Conservation (phyloP, 2,888 invertebrate species). For the Herminia tarsipennalis region DNA sequence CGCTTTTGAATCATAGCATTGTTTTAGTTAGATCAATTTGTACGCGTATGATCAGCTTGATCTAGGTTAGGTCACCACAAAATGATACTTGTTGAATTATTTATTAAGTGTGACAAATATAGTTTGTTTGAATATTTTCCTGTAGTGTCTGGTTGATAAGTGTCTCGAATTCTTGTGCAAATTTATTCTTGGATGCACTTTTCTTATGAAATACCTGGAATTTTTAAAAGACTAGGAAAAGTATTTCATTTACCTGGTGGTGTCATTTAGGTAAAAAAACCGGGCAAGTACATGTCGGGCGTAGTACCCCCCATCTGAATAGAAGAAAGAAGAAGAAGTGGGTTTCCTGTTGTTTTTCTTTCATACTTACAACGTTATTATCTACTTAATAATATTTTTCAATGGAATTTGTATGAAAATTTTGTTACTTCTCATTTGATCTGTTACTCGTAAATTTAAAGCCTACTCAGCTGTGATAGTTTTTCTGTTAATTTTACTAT, state of each 20-base stretch:
- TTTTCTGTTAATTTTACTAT: too few species aligned
- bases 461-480: too few species aligned
- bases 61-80: constrained; percentile 59
- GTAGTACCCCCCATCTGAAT: too few species aligned
- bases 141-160: constrained; percentile 22
- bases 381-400: too few species aligned
- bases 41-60: constrained; percentile 45
- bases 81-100: constrained; percentile 50
- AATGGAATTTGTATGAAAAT: too few species aligned
- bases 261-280: too few species aligned
- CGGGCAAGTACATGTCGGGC: too few species aligned
- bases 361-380: too few species aligned
- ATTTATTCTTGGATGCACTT: constrained; percentile 1
- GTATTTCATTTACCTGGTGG: not conserved
- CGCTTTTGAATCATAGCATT: constrained; percentile 38
- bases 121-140: constrained; percentile 43
- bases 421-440: too few species aligned
- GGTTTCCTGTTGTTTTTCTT: too few species aligned
- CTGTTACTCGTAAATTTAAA: too few species aligned
- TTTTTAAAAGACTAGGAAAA: not conserved
- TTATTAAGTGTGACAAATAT: constrained; percentile 47
- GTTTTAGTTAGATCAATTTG: constrained; percentile 47
- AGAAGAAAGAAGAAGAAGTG: too few species aligned
- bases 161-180: not conserved
- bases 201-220: not conserved